Conservation (phyloP, 2,888 invertebrate genomes). For the Mechanitis mazaeus region DNA sequence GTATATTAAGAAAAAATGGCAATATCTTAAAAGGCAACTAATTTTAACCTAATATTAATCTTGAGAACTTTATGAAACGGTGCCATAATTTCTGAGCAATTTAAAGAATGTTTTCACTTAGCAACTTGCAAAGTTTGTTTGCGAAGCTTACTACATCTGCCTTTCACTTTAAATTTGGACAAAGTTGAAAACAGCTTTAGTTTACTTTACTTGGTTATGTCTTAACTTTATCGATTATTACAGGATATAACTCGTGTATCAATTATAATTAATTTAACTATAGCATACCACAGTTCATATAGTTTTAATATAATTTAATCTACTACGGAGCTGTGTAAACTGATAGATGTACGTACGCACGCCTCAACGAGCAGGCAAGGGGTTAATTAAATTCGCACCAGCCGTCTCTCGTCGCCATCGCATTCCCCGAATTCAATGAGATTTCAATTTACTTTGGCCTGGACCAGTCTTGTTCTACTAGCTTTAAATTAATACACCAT, state of each 20-base stretch:
- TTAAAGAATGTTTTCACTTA: constrained; percentile 67
- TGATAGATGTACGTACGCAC: constrained; percentile 39
- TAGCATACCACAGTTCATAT: background rate
- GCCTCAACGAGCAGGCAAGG: constrained; percentile 66
- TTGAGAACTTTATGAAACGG: constrained; percentile 51
- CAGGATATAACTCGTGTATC: background rate
- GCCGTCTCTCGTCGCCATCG: constrained; percentile 65
- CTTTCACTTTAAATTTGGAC: constrained; percentile 55
- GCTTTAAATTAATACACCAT: constrained; percentile 57
- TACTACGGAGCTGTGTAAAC: constrained; percentile 30
- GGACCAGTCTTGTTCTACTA: constrained; percentile 51
- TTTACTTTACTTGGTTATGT: constrained; percentile 25
- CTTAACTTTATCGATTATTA: constrained; percentile 18
- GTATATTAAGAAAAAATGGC: constrained; percentile 33
- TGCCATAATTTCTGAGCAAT: constrained; percentile 70
- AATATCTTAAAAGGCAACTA: constrained; percentile 68
- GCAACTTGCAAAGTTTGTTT: constrained; percentile 58
- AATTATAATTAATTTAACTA: constrained; percentile 9
- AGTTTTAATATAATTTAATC: constrained; percentile 27
- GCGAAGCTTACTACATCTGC: constrained; percentile 41
- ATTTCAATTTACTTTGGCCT: constrained; percentile 74
- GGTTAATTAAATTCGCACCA: constrained; percentile 77
- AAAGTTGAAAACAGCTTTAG: constrained; percentile 37
- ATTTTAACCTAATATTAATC: constrained; percentile 68
- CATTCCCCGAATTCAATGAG: constrained; percentile 75